phyloP scores from a whole-genome alignment of 2,888 invertebrate genomes.

The Diogma glabrata region DNA sequence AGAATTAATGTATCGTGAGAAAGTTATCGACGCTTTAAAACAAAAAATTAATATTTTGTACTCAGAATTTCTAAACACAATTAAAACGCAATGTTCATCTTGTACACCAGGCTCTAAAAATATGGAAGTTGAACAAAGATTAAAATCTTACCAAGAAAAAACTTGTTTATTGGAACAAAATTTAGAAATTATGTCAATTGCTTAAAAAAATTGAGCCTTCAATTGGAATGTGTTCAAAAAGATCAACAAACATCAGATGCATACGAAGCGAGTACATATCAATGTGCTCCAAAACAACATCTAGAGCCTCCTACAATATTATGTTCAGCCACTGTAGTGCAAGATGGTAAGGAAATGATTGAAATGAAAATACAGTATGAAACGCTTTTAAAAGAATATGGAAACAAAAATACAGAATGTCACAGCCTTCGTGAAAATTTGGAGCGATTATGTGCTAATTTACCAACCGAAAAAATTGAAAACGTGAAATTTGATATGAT shows the following conservation, averaged over 20 bases:
- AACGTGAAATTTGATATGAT: slow-evolving; percentile 27
- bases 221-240: slow-evolving; percentile 15
- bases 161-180: slow-evolving; percentile 13
- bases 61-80: slow-evolving; percentile 9
- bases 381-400: too few relatives aligned
- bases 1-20: slow-evolving; percentile 15
- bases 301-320: too few relatives aligned
- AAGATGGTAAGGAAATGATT: too few relatives aligned
- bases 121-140: slow-evolving; percentile 5
- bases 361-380: too few relatives aligned
- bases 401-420: too few relatives aligned
- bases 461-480: slow-evolving; percentile 25
- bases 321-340: too few relatives aligned
- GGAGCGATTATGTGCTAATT: too few relatives aligned
- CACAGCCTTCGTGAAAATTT: too few relatives aligned
- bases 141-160: slow-evolving; percentile 14
- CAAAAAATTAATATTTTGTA: slow-evolving; percentile 16
- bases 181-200: slow-evolving; percentile 14
- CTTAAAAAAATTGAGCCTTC: slow-evolving; percentile 14
- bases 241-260: slow-evolving; percentile 10
- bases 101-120: too few relatives aligned
- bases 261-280: too few relatives aligned
- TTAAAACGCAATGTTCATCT: neutral
- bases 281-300: too few relatives aligned
- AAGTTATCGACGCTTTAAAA: slow-evolving; percentile 16